Conservation (phyloP, 1,140 invertebrate genomes). For the Drosophila triauraria region DNA sequence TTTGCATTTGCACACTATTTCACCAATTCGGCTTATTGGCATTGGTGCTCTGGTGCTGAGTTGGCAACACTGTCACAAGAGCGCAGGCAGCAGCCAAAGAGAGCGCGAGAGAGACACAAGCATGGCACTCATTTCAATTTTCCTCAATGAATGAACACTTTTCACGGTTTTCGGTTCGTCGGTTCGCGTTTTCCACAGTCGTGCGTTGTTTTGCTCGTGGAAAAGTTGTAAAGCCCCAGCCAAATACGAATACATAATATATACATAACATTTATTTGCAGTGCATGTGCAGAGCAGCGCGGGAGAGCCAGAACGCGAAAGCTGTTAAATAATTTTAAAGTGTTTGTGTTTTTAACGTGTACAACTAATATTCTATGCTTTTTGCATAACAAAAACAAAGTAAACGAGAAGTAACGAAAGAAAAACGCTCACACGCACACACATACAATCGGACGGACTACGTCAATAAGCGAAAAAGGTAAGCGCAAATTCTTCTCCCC, state of each 20-base stretch:
- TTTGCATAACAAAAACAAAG: constrained; percentile 76
- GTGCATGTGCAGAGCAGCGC: constrained; percentile 28
- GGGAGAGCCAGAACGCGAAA: constrained; percentile 19
- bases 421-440: constrained; percentile 36
- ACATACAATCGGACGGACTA: constrained; percentile 61
- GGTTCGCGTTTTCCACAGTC: constrained; percentile 62
- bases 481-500: constrained; percentile 66
- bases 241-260: constrained; percentile 35
- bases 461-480: constrained; percentile 74
- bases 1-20: constrained; percentile 8
- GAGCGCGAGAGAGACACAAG: constrained; percentile 37
- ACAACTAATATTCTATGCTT: constrained; percentile 53
- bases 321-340: constrained; percentile 56
- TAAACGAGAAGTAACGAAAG: constrained; percentile 33
- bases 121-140: constrained; percentile 73
- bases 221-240: constrained; percentile 43
- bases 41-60: constrained; percentile 53
- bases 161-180: constrained; percentile 74
- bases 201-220: constrained; percentile 42
- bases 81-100: constrained; percentile 30
- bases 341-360: constrained; percentile 59
- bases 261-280: constrained; percentile 40
- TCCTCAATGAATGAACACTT: constrained; percentile 83
- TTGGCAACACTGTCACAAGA: constrained; percentile 64
- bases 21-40: constrained; percentile 34